Conservation (phyloP, 2,888 invertebrate species). For the Drosophila tanythrix region DNA sequence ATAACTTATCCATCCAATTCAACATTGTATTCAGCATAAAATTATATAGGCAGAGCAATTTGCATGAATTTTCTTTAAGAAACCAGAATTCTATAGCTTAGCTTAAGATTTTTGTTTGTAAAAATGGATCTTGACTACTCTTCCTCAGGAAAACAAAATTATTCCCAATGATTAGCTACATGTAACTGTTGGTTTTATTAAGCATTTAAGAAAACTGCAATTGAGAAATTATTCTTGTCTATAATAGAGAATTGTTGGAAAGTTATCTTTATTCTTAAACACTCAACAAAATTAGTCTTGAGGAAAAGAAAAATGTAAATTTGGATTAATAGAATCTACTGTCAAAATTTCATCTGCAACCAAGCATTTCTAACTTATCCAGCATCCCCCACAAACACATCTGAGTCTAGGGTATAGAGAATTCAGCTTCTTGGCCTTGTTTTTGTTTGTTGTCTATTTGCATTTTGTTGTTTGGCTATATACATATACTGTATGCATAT, state of each 20-base stretch:
- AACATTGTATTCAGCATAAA: conserved; percentile 19
- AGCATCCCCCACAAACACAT: neutral
- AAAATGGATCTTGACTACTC: neutral
- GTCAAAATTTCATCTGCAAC: neutral
- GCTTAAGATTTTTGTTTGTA: neutral
- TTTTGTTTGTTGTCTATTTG: conserved; percentile 21
- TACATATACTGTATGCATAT: conserved; percentile 30
- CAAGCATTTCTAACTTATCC: neutral
- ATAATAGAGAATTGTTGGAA: neutral
- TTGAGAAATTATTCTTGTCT: neutral
- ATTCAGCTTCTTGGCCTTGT: conserved; percentile 10
- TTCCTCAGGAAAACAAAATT: neutral
- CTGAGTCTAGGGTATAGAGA: conserved; percentile 11
- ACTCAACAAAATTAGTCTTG: neutral
- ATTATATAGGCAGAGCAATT: conserved; percentile 6
- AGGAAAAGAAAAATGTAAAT: neutral
- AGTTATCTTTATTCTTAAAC: no score
- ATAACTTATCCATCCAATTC: conserved; percentile 24
- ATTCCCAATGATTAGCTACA: neutral
- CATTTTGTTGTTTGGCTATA: conserved; percentile 16
- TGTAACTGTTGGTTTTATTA: neutral
- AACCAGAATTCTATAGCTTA: neutral
- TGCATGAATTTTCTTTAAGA: neutral
- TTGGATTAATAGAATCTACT: neutral
- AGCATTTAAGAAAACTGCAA: no score